phyloP scores from a whole-genome alignment of 2,888 invertebrate genomes.

The Sinodicranocentrus sp. region DNA sequence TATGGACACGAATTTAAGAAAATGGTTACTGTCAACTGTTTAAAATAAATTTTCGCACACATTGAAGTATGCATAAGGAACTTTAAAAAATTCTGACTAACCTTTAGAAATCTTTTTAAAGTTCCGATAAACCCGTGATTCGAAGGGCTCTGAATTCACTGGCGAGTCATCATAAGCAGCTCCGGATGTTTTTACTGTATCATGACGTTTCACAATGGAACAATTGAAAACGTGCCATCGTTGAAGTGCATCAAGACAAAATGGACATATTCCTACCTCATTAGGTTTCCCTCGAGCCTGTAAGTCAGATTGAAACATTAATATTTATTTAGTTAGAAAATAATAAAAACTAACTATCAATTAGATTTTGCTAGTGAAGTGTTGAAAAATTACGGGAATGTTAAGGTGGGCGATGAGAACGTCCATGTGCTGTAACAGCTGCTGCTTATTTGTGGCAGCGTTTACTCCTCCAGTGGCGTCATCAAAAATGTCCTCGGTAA shows the following conservation, averaged over 20 bases:
- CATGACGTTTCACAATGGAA: constrained; percentile 70
- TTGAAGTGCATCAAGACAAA: constrained; percentile 73
- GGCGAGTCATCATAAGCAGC: constrained; percentile 59
- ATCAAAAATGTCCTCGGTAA: constrained; percentile 74
- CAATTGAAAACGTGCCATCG: constrained; percentile 74
- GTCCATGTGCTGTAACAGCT: constrained; percentile 70
- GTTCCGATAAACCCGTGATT: constrained; percentile 73
- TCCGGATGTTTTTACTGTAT: constrained; percentile 22
- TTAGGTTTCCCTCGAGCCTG: constrained; percentile 59
- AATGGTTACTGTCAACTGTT: too few relatives aligned
- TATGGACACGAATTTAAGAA: too few relatives aligned
- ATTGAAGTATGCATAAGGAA: too few relatives aligned
- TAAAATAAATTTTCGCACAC: too few relatives aligned
- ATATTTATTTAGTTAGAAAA: too few relatives aligned
- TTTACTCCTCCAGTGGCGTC: background rate
- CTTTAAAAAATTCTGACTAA: too few relatives aligned
- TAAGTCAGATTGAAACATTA: constrained; percentile 10
- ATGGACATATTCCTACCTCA: constrained; percentile 70
- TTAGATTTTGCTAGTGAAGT: too few relatives aligned
- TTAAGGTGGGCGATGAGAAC: constrained; percentile 72
- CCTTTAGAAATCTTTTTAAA: constrained; percentile 70
- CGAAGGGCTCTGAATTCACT: constrained; percentile 61
- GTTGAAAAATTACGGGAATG: constrained; percentile 68
- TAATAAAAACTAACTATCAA: too few relatives aligned
- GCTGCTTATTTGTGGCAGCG: constrained; percentile 47